Percentiles rank a stretch among this genome's conserved stretches.
These are phyloP conservation scores for Protobothrops mucrosquamatus DNA, from an alignment of 2,113 vertebrate species.

Conservation along the genomic window DNA sequence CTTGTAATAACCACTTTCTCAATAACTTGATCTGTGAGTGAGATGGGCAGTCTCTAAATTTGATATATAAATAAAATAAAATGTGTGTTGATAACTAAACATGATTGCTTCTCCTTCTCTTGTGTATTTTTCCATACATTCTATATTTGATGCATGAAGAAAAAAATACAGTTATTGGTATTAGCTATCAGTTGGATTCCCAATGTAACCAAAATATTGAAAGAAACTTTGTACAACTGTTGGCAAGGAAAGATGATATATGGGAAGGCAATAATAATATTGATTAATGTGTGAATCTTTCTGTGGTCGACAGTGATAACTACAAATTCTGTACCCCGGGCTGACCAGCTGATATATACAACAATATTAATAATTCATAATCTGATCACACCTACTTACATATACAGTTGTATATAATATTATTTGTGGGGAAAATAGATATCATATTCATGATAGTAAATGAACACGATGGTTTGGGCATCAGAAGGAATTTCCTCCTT, in stretches of 20 bases:
- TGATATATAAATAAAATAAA: neutral
- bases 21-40: neutral
- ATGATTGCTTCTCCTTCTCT: neutral
- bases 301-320: neutral
- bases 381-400: neutral
- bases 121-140: neutral
- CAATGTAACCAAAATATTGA: neutral
- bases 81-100: neutral
- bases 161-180: neutral
- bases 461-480: neutral
- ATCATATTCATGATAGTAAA: neutral
- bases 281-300: neutral
- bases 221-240: neutral
- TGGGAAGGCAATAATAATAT: neutral
- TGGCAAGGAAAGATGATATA: neutral
- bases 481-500: neutral
- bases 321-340: neutral
- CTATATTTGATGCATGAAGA: neutral
- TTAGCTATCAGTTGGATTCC: neutral
- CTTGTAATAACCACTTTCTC: neutral
- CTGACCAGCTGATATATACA: neutral
- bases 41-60: neutral
- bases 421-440: neutral
- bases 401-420: neutral
- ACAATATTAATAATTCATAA: neutral